These are phyloP conservation scores for Sinocyclocheilus anophthalmus DNA, from an alignment of 2,113 vertebrate species.

Conservation along the genomic window DNA sequence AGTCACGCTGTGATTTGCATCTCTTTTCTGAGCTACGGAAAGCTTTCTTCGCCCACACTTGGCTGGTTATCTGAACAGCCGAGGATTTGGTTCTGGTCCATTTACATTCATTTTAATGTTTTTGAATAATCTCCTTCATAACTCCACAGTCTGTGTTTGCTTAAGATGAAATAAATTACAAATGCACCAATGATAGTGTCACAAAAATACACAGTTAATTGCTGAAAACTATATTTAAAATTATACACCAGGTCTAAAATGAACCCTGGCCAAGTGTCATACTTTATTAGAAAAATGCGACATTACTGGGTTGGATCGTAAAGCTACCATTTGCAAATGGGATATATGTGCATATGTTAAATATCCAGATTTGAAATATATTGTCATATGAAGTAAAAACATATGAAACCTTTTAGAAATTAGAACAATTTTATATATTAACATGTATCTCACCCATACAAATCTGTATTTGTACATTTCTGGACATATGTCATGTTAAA, in stretches of 20 bases:
- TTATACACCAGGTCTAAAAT: no score
- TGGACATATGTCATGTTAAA: no score
- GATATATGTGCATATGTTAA: no score
- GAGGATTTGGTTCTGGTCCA: constrained; percentile 5
- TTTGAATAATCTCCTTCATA: neutral
- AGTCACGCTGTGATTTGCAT: constrained; percentile 38
- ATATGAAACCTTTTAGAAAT: no score
- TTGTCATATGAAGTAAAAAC: no score
- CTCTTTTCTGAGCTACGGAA: constrained; percentile 19
- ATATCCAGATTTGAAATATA: no score
- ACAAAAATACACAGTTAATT: neutral
- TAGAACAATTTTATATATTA: no score
- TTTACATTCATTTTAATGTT: constrained; percentile 13
- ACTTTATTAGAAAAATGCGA: neutral
- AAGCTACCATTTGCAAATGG: no score
- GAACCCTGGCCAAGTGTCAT: neutral
- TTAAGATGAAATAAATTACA: neutral
- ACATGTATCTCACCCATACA: no score
- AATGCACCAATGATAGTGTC: neutral
- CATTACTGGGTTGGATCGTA: no score
- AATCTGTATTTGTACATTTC: no score
- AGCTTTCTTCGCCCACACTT: neutral
- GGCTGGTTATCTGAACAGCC: constrained; percentile 1
- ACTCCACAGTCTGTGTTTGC: constrained; percentile 7
- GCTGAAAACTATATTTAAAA: neutral